Percentiles rank a stretch among this genome's conserved stretches.
These are phyloP conservation scores for Halcyon leucocephala DNA, from an alignment of 2,797 vertebrate species.

Conservation along the genomic window DNA sequence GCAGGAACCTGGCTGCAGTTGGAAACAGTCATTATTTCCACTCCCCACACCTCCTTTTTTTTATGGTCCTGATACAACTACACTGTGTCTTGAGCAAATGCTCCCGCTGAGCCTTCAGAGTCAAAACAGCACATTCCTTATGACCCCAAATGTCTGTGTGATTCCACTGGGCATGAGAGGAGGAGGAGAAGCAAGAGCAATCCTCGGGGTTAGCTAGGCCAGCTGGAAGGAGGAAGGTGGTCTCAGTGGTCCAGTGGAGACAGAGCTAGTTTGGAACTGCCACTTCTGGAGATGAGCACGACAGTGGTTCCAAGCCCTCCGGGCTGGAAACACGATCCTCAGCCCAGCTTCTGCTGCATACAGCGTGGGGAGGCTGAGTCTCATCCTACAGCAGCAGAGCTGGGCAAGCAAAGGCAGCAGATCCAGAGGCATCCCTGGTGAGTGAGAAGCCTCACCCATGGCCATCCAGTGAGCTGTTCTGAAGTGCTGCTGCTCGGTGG, in stretches of 20 bases:
- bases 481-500: neutral
- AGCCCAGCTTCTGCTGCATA: neutral
- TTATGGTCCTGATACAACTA: neutral
- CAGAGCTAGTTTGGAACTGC: neutral
- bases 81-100: neutral
- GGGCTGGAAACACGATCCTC: neutral
- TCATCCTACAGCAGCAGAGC: rapidly evolving
- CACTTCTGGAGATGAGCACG: neutral
- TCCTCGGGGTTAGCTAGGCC: neutral
- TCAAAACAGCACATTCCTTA: slow-evolving; percentile 20
- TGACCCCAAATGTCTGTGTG: neutral
- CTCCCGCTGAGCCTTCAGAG: neutral
- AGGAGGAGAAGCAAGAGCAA: neutral
- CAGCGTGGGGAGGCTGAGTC: rapidly evolving
- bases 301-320: neutral
- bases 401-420: neutral
- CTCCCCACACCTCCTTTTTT: neutral
- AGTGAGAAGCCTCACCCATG: rapidly evolving
- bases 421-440: neutral
- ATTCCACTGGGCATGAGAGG: neutral
- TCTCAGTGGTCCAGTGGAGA: slow-evolving; percentile 8
- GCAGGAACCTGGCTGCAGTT: neutral
- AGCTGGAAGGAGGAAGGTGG: neutral
- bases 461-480: rapidly evolving
- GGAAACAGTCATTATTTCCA: neutral